Conservation (phyloP, 2,113 vertebrate genomes). For the Heloderma charlesbogerti region DNA sequence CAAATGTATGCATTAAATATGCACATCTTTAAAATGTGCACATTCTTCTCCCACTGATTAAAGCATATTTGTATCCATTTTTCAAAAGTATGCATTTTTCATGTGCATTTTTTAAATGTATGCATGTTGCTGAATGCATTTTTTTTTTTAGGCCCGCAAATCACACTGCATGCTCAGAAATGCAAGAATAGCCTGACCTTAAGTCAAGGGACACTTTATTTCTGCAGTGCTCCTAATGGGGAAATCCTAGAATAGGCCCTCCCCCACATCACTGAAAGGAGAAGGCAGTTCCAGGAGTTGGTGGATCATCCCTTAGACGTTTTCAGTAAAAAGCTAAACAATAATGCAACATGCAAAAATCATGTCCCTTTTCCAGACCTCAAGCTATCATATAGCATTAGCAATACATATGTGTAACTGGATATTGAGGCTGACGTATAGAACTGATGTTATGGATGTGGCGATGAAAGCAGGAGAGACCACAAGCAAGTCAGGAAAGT, state of each 20-base stretch:
- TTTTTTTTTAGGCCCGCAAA: too few relatives aligned
- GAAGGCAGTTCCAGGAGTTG: background rate
- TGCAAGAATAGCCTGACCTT: too few relatives aligned
- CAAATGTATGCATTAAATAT: too few relatives aligned
- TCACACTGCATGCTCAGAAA: too few relatives aligned
- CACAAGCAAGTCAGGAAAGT: slow-evolving; percentile 9
- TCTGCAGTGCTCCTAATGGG: background rate
- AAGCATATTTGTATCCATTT: too few relatives aligned
- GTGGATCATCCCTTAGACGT: background rate
- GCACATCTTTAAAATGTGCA: too few relatives aligned
- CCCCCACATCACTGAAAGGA: background rate
- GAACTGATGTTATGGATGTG: slow-evolving; percentile 9
- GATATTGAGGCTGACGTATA: slow-evolving; percentile 46
- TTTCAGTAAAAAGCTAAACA: fast-evolving
- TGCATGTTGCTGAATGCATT: too few relatives aligned
- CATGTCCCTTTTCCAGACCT: background rate
- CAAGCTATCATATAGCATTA: background rate
- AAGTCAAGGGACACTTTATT: too few relatives aligned
- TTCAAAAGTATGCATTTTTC: too few relatives aligned
- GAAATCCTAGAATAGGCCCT: background rate
- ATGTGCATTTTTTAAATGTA: too few relatives aligned
- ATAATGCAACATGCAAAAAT: background rate
- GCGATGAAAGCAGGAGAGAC: slow-evolving; percentile 47
- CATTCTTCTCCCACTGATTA: too few relatives aligned
- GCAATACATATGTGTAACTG: background rate